Conservation (phyloP, 2,888 invertebrate species). For the Eristalis tenax region DNA sequence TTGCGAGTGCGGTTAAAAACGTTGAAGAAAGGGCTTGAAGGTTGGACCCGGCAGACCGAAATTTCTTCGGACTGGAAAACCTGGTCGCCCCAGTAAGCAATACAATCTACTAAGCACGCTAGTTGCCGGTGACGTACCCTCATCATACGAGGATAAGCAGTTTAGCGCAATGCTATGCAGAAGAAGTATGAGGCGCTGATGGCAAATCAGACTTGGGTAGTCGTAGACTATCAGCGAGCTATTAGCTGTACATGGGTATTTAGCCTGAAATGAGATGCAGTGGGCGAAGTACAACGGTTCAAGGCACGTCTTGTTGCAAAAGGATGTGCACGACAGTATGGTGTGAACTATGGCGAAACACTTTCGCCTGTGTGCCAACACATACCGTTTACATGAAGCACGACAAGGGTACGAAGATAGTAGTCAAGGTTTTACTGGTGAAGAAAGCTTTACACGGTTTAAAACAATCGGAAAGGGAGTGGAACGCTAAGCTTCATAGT, state of each 20-base stretch:
- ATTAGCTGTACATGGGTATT: conserved; percentile 67
- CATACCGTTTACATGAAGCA: conserved; percentile 13
- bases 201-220: background rate
- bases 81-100: conserved; percentile 57
- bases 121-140: conserved; percentile 5
- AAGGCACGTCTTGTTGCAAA: conserved; percentile 34
- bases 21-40: background rate
- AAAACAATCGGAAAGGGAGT: conserved; percentile 36
- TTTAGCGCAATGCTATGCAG: background rate
- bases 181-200: background rate
- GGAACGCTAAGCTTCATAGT: conserved; percentile 30
- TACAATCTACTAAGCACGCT: conserved; percentile 50
- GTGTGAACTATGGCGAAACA: conserved; percentile 28
- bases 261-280: conserved; percentile 4
- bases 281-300: conserved; percentile 40
- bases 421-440: conserved; percentile 2
- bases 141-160: background rate
- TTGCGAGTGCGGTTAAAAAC: background rate
- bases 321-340: conserved; percentile 16
- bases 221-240: conserved; percentile 19
- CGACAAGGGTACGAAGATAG: background rate
- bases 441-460: conserved; percentile 35
- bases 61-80: conserved; percentile 54
- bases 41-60: conserved; percentile 1
- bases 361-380: conserved; percentile 20